Base-by-base conservation (phyloP, 2,797 vertebrate species). In the Lithobates pipiens region DNA sequence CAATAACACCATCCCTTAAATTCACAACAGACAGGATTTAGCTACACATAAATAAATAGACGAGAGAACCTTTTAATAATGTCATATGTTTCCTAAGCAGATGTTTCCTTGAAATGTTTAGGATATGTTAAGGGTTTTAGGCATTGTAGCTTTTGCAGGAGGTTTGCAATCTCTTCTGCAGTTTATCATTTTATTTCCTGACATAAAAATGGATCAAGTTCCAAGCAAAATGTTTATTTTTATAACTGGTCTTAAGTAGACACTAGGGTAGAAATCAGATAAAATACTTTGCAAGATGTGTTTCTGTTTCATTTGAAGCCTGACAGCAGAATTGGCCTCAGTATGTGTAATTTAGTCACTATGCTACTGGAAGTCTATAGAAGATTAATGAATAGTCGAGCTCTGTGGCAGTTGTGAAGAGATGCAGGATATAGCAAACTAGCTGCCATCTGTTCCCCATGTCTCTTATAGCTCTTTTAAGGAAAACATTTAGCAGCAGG, bases 351-450 rank as follows among this genome's bases (percentile, higher is more conserved):
- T 98, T 98, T 96, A 97, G 97, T 96, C 90, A 89, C 92, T 96
- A 95, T 96, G 95, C 95, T 96, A 94, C 96, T 97, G 95, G 94
- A 97, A 96, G 95, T 94, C 95, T 95, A 95, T 95, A 95, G 96
- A 98, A 99, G 97, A 99, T 99, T 99, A 99, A 99, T 99, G 97
- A 97, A 98, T 95, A 93, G 94, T 94, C 94, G 95, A 95, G 93
- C 95, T 96, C 92, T 89, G 94, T 96, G 96, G 97, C 97, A 98
- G 96, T 97, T 96, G 95, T 94, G 94, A 96, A 95, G 95, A 96
- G 96, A 96, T 94, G 93, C 95, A 96, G 96, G 95, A 96, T 94
- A 95, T 94, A 95, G 93, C 89, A 95, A 96, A 95, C 95, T 94
- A 96, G 96, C 94, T 95, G 95, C 97, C 97, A 99, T 99, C 97